A percentile compares a stretch with the other conserved stretches of the same genome.
Evolutionary conservation across 1,140 invertebrate species (phyloP).

Genomic region (Pristionchus pacificus): DNA sequence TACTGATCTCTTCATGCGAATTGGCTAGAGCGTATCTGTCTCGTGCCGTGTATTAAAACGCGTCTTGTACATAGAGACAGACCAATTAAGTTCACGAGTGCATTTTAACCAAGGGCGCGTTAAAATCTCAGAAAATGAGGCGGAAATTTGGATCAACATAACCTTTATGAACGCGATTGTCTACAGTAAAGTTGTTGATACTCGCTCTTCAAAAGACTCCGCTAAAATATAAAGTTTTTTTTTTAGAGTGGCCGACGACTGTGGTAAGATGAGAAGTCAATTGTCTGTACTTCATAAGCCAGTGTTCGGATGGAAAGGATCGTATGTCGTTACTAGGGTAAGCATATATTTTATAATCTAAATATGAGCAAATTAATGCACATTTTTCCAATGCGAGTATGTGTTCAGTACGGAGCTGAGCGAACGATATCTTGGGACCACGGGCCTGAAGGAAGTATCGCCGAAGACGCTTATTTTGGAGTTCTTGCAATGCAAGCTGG

Average conservation of each 20-base stretch:
- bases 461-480: slow-evolving; percentile 92
- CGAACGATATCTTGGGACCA: slow-evolving; percentile 87
- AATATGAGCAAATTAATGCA: not conserved
- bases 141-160: not conserved
- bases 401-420: slow-evolving; percentile 74
- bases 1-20: not conserved
- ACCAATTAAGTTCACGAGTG: not conserved
- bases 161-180: too few relatives aligned
- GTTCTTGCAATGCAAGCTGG: slow-evolving; percentile 71
- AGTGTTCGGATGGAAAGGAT: slow-evolving; percentile 94
- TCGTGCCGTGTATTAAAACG: too few relatives aligned
- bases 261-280: slow-evolving; percentile 88
- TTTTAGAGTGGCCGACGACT: slow-evolving; percentile 74
- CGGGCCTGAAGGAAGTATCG: slow-evolving; percentile 88
- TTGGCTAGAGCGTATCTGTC: not conserved
- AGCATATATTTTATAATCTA: not conserved
- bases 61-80: not conserved
- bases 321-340: slow-evolving; percentile 79
- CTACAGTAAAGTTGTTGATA: too few relatives aligned
- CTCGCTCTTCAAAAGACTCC: too few relatives aligned
- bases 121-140: not conserved
- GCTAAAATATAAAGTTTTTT: not conserved
- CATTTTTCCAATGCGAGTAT: not conserved
- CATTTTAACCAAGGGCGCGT: not conserved
- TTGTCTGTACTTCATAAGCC: slow-evolving; percentile 89